Evolutionary conservation across 1,140 invertebrate genomes (phyloP).

Genomic region (Zaprionus lachaisei): DNA sequence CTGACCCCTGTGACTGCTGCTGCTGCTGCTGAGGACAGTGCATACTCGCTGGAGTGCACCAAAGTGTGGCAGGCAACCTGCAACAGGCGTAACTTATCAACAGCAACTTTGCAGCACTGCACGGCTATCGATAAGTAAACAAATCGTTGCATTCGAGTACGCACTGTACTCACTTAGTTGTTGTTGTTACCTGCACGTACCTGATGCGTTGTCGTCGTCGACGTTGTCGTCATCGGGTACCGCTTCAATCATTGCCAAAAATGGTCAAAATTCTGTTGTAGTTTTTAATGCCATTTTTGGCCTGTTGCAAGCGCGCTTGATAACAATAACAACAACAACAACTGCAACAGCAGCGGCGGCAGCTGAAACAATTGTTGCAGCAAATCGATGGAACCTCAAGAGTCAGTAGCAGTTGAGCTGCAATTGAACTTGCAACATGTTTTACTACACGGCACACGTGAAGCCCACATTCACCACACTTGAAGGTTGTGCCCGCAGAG

Average conservation of each 20-base stretch:
- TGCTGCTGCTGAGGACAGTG: conserved; percentile 18
- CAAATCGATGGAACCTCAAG: conserved; percentile 14
- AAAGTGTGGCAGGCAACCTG: neutral
- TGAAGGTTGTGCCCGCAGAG: conserved; percentile 49
- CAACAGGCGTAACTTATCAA: no score
- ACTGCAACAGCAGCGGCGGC: conserved; percentile 1
- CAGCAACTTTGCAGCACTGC: no score
- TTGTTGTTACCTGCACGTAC: conserved; percentile 17
- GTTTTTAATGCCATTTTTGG: conserved; percentile 46
- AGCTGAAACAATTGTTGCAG: conserved; percentile 17
- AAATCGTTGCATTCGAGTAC: neutral
- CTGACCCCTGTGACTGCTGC: neutral
- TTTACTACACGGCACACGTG: conserved; percentile 72
- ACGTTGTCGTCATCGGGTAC: neutral
- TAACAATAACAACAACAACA: conserved; percentile 30
- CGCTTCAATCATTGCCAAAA: conserved; percentile 63
- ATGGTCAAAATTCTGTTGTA: conserved; percentile 71
- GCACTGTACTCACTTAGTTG: neutral
- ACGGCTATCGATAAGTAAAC: no score
- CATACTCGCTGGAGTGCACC: conserved; percentile 17
- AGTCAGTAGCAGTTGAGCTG: conserved; percentile 58
- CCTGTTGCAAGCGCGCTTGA: conserved; percentile 37
- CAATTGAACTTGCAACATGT: conserved; percentile 45
- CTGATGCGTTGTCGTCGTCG: conserved; percentile 17
- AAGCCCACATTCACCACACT: conserved; percentile 70